phyloP scores from a whole-genome alignment of 2,888 invertebrate genomes.

The Aleiodes testaceus region DNA sequence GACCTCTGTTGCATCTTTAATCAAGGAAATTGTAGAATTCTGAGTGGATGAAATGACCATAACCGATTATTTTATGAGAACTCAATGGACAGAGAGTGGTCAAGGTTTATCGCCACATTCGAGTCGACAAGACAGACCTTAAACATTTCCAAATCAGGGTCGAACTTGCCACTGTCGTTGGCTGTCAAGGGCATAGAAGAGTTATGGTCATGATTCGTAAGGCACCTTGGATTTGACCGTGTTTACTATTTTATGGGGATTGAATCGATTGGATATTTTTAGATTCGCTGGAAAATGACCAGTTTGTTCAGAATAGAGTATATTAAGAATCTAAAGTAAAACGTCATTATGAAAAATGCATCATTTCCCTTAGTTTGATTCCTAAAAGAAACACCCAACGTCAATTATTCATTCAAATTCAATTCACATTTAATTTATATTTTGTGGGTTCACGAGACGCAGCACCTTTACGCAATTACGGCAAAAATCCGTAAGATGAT shows the following conservation, averaged over 20 bases:
- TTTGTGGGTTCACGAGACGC: slow-evolving; percentile 6
- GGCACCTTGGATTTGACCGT: background rate
- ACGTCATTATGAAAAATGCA: too few species aligned
- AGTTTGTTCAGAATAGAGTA: too few species aligned
- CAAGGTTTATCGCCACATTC: slow-evolving; percentile 61
- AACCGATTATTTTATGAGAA: slow-evolving; percentile 36
- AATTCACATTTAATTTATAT: background rate
- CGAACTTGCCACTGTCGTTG: slow-evolving; percentile 43
- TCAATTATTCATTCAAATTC: too few species aligned
- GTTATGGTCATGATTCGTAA: slow-evolving; percentile 10
- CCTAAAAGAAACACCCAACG: too few species aligned
- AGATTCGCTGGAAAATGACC: background rate
- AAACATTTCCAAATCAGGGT: slow-evolving; percentile 58
- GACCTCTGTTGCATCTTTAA: background rate
- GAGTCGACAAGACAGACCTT: slow-evolving; percentile 58
- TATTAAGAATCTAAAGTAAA: too few species aligned
- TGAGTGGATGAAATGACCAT: slow-evolving; percentile 32
- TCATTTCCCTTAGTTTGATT: too few species aligned
- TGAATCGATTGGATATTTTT: slow-evolving; percentile 3
- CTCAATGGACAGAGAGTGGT: slow-evolving; percentile 57
- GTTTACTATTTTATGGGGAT: background rate
- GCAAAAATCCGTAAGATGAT: background rate
- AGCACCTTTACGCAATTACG: background rate
- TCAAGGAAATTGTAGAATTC: too few species aligned
- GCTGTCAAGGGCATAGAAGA: slow-evolving; percentile 45